A percentile compares a stretch with the other conserved stretches of the same genome.
These are phyloP conservation scores for Meiosimyza platycephala DNA, from an alignment of 2,888 invertebrate genomes.

Conservation along the genomic window DNA sequence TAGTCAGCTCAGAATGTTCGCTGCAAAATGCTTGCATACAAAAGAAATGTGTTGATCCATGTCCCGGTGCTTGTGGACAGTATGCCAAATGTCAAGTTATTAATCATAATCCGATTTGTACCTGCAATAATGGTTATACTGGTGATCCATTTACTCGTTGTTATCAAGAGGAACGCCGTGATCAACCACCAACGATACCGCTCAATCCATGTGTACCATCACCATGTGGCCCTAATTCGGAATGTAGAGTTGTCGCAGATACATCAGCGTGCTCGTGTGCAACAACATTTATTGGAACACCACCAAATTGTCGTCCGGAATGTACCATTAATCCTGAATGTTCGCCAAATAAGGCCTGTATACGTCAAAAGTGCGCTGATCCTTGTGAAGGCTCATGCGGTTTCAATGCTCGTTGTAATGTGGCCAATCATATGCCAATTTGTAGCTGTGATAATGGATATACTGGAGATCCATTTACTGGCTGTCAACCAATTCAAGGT, in stretches of 20 bases:
- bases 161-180: constrained; percentile 60
- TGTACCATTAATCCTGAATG: constrained; percentile 77
- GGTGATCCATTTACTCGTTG: constrained; percentile 82
- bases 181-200: constrained; percentile 59
- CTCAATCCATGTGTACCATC: constrained; percentile 74
- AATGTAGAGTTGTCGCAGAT: constrained; percentile 71
- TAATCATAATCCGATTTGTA: constrained; percentile 84
- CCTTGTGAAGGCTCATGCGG: constrained; percentile 76
- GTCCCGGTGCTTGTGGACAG: constrained; percentile 81
- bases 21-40: constrained; percentile 79
- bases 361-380: constrained; percentile 73
- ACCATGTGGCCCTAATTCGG: constrained; percentile 75
- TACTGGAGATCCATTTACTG: constrained; percentile 79
- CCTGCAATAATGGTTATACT: constrained; percentile 76
- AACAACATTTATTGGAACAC: constrained; percentile 72
- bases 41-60: constrained; percentile 82
- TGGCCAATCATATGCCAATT: constrained; percentile 79
- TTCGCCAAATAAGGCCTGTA: constrained; percentile 73
- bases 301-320: constrained; percentile 76
- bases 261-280: constrained; percentile 73
- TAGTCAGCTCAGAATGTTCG: constrained; percentile 82
- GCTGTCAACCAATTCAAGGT: constrained; percentile 72
- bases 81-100: constrained; percentile 83
- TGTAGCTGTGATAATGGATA: constrained; percentile 85
- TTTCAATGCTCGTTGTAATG: constrained; percentile 70